Base-by-base conservation (phyloP, 2,113 vertebrate species). In the Prinia subflava region DNA sequence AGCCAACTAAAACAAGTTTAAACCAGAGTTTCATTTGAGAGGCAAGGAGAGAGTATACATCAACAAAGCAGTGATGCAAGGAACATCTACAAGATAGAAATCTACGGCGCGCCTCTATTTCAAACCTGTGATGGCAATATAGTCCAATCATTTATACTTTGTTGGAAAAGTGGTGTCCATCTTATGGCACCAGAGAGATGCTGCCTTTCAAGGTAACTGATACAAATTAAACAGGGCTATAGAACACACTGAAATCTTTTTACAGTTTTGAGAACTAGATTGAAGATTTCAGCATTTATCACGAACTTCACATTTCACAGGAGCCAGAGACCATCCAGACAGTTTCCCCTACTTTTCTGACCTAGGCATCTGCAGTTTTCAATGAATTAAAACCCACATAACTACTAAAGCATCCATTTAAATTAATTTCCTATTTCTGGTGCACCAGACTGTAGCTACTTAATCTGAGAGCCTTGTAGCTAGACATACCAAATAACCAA, bases 51-150 rank as follows among this genome's bases (percentile, higher is more conserved):
- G 92, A 79, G 60, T 49, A 90, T 92, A 92, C 56, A 95, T 97
- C 94, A 95, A 76, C 87, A 93, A 89, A 91, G 91, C 91, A 94
- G 73, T 0, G 89, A 95, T 92, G 92, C 89, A 95, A 90, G 44
- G 83, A 86, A 89, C 94, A 95, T 89, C 74, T 83, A 84, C 83
- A 94, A 95, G 91, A 97, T 6, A 75, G 87, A 97, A 92, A 53
- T 84, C 83, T 49, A 8, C n/a, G 77, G 30, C 81, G 76, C 0
- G 0, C 73, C 90, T 92, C 64, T 93, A 71, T 93, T 93, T 97
- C 89, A 97, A 90, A 57, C 19, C 68, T 50, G 15, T 28, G 94
- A 93, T 1, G 2, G 55, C 83, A 67, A 42, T 50, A 81, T n/a
- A 87, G 86, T 15, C 68, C 60, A 55, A 63, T 93, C 71, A 70